Evolutionary conservation across 2,888 invertebrate genomes (phyloP).

Genomic region (Hirtodrosophila duncani): DNA sequence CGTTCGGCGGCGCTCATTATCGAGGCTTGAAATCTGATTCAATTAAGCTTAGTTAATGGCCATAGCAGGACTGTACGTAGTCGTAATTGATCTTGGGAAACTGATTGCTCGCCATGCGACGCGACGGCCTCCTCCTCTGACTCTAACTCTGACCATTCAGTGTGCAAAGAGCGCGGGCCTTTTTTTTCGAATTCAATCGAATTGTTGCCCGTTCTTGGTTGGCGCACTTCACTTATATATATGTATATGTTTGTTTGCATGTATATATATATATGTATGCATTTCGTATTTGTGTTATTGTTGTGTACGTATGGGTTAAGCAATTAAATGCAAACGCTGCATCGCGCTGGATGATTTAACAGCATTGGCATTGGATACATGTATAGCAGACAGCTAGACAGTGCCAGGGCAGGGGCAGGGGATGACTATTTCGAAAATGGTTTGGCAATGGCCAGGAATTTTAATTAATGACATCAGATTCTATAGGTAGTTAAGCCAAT

Average conservation of each 20-base stretch:
- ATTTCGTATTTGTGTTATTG: conserved; percentile 5
- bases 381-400: no score
- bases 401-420: conserved; percentile 16
- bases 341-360: conserved; percentile 32
- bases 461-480: conserved; percentile 7
- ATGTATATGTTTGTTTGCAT: no score
- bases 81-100: conserved; percentile 54
- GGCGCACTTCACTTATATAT: no score
- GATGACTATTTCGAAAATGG: conserved; percentile 3
- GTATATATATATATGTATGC: no score
- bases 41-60: conserved; percentile 67
- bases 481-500: conserved; percentile 4
- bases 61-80: conserved; percentile 32
- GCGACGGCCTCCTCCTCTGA: not conserved
- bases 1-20: conserved; percentile 58
- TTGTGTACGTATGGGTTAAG: conserved; percentile 21
- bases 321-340: conserved; percentile 32
- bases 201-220: conserved; percentile 16
- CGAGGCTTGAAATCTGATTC: conserved; percentile 61
- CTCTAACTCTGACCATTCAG: conserved; percentile 11
- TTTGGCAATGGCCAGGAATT: conserved; percentile 8
- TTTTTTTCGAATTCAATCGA: conserved; percentile 33
- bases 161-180: no score
- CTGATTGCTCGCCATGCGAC: conserved; percentile 45
- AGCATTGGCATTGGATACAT: no score